These are phyloP conservation scores for Tortricodes alternella DNA, from an alignment of 2,888 invertebrate species.

Conservation along the genomic window DNA sequence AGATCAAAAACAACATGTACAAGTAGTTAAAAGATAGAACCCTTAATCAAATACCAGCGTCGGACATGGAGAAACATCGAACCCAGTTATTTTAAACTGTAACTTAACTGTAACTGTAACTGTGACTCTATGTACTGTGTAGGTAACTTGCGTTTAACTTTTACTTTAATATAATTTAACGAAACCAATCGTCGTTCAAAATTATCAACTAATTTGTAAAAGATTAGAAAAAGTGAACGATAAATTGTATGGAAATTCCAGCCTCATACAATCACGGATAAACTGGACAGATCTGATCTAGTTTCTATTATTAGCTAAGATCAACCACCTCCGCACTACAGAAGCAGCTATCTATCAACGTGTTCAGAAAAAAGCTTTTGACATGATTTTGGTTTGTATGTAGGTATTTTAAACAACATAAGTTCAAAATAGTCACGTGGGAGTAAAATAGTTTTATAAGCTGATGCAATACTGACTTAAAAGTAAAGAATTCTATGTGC, in stretches of 20 bases:
- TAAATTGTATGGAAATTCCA: not conserved
- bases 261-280: slow-evolving; percentile 5
- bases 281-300: slow-evolving; percentile 7
- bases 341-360: slow-evolving; percentile 26
- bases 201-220: too few species aligned
- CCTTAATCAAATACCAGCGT: too few species aligned
- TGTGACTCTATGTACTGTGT: too few species aligned
- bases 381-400: not conserved
- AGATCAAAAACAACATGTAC: too few species aligned
- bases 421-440: not conserved
- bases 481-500: not conserved
- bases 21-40: too few species aligned
- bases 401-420: not conserved
- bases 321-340: slow-evolving; percentile 18
- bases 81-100: too few species aligned
- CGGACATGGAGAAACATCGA: too few species aligned
- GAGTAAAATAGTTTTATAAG: not conserved
- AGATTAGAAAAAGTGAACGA: not conserved
- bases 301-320: slow-evolving; percentile 28
- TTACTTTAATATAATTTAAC: too few species aligned
- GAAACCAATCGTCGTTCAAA: too few species aligned
- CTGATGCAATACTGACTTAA: not conserved
- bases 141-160: too few species aligned
- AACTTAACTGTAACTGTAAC: too few species aligned
- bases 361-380: slow-evolving; percentile 9